Evolutionary conservation across 2,113 vertebrate species (phyloP), one percentile per base, ranked within the genome.

Genomic region (Centrocercus urophasianus): DNA sequence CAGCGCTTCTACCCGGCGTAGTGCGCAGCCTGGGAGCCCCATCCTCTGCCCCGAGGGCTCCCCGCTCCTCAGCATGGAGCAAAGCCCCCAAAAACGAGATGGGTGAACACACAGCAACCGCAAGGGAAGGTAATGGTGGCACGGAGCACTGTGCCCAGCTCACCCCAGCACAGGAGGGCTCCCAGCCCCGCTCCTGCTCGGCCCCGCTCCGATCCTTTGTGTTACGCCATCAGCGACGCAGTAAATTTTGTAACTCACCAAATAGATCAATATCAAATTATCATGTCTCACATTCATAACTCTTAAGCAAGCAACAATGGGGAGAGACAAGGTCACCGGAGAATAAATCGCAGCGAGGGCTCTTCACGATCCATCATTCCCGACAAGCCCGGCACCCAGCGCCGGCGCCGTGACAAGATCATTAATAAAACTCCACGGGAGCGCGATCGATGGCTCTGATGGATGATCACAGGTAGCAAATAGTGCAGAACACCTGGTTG

Each of bases 301-400:
- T 98, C 96, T 98, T 96, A 97, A 97, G 97, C 96, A 94, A 97
- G 98, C 98, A 97, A 98, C 98, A 98, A 98, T 98, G 98, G 98
- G 98, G 98, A 98, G 98, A 98, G 98, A 99, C 98, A 98, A 98
- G 98, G 98, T 99, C 99, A 98, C 95, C 95, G 97, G 98, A 98
- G 98, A 98, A 99, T 99, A 98, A 99, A 99, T 99, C 98, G 98
- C 98, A 98, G 97, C 97, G 80, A 93, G 97, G 97, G 98, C 97
- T 91, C 98, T 98, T 98, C 97, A 98, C 98, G 98, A 99, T 99
- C 98, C 98, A 98, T 99, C 98, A 99, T 98, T 96, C 98, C 97
- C 96, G 98, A 98, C 98, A 98, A 98, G 95, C 98, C 96, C 94
- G 97, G 98, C 98, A 98, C 98, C 97, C 97, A 56, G 97, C 98